These are phyloP conservation scores for Protobothrops mucrosquamatus DNA, from an alignment of 2,113 vertebrate genomes.

Conservation along the genomic window DNA sequence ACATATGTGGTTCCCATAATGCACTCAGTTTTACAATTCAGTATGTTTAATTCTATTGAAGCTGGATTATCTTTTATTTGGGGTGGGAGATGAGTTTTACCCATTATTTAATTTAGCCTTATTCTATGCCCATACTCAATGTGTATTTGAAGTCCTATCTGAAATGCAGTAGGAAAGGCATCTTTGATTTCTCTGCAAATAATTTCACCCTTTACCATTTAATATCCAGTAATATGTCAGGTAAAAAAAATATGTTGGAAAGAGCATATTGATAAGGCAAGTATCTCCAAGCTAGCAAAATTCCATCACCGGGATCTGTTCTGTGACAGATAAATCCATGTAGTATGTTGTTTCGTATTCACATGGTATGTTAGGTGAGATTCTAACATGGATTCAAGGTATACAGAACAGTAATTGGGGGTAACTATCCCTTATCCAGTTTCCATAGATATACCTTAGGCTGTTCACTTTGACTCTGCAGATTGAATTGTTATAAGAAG, in stretches of 20 bases:
- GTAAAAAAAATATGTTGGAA: conserved; percentile 50
- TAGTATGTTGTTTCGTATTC: conserved; percentile 26
- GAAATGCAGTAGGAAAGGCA: conserved; percentile 43
- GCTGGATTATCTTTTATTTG: conserved; percentile 58
- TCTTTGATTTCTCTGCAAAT: conserved; percentile 57
- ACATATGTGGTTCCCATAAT: neutral
- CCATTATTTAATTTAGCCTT: conserved; percentile 57
- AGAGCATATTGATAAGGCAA: conserved; percentile 49
- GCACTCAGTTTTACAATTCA: conserved; percentile 44
- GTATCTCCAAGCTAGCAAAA: conserved; percentile 50
- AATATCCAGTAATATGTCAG: conserved; percentile 40
- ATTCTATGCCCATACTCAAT: conserved; percentile 52
- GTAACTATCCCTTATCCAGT: neutral
- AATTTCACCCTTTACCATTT: conserved; percentile 55
- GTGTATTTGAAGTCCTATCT: conserved; percentile 52
- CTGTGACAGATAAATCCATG: conserved; percentile 53
- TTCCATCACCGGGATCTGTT: conserved; percentile 60
- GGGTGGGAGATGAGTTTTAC: conserved; percentile 47
- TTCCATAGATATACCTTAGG: neutral
- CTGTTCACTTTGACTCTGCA: neutral
- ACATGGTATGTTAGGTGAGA: conserved; percentile 47
- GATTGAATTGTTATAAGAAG: neutral
- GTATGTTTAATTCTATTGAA: conserved; percentile 46
- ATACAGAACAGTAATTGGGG: neutral
- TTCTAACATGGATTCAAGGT: neutral